These are phyloP conservation scores for Lutjanus erythropterus DNA, from an alignment of 2,113 vertebrate genomes.

Conservation along the genomic window DNA sequence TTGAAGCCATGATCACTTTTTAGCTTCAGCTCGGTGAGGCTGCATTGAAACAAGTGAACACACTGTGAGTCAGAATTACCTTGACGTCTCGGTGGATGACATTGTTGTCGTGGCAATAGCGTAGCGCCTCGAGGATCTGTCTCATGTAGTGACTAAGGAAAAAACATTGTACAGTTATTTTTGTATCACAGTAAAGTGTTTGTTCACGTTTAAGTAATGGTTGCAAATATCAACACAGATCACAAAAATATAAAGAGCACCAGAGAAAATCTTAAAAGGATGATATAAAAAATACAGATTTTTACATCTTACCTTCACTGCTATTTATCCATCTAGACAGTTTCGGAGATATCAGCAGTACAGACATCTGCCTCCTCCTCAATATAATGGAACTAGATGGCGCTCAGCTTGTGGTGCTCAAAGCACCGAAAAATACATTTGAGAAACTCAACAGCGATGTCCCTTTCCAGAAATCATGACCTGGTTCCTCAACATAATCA, in stretches of 20 bases:
- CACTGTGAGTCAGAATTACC: constrained; percentile 82
- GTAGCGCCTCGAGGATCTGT: constrained; percentile 97
- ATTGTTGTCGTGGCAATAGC: constrained; percentile 99
- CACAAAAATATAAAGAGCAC: neutral
- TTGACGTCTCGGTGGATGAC: constrained; percentile 99
- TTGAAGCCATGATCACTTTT: neutral
- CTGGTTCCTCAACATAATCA: too few relatives aligned
- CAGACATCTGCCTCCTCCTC: too few relatives aligned
- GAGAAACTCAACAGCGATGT: too few relatives aligned
- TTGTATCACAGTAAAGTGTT: neutral
- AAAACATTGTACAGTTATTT: neutral
- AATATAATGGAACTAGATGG: too few relatives aligned
- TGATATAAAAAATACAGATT: too few relatives aligned
- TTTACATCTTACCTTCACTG: too few relatives aligned
- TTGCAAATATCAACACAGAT: neutral
- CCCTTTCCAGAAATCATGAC: too few relatives aligned
- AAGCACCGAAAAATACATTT: too few relatives aligned
- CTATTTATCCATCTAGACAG: too few relatives aligned
- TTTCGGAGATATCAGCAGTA: too few relatives aligned
- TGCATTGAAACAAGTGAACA: neutral
- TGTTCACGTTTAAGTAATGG: neutral
- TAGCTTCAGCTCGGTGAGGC: neutral
- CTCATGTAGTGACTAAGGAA: constrained; percentile 96
- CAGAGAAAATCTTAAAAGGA: neutral
- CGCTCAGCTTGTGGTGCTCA: too few relatives aligned